A percentile compares a stretch with the other conserved stretches of the same genome.
These are phyloP conservation scores for Melanotaenia maccullochi DNA, from an alignment of 2,797 vertebrate species.

Conservation along the genomic window DNA sequence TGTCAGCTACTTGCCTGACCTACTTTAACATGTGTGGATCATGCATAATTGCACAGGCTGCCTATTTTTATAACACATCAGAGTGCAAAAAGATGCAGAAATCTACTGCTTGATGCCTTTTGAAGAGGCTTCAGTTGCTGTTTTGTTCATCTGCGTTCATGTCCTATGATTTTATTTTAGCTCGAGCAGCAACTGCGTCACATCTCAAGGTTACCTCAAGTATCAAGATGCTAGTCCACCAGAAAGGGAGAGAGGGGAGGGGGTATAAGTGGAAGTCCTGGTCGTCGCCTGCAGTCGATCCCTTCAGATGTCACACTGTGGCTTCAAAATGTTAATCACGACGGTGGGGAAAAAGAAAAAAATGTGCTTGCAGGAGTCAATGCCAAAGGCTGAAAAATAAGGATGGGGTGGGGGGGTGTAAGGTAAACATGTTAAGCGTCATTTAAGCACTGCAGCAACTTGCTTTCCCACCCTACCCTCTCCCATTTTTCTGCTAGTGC, in stretches of 20 bases:
- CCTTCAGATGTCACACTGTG: constrained; percentile 15
- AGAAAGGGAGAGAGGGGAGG: neutral
- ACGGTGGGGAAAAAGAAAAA: neutral
- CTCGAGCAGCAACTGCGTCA: constrained; percentile 66
- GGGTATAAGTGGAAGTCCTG: constrained; percentile 17
- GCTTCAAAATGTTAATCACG: constrained; percentile 11
- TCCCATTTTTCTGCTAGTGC: constrained; percentile 24
- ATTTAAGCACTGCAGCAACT: constrained; percentile 73
- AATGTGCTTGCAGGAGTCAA: constrained; percentile 7
- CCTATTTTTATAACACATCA: neutral
- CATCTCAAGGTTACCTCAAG: constrained; percentile 75
- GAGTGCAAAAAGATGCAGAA: neutral
- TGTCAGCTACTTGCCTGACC: constrained; percentile 2
- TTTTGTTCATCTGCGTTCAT: neutral
- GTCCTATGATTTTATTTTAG: constrained; percentile 26
- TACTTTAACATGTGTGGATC: constrained; percentile 8
- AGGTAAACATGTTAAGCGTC: constrained; percentile 36
- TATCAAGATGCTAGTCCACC: constrained; percentile 40
- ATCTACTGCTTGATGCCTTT: neutral
- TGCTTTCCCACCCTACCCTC: constrained; percentile 24
- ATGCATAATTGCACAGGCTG: neutral
- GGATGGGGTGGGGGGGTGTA: neutral
- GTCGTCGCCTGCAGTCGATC: constrained; percentile 27
- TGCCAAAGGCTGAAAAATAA: constrained; percentile 2
- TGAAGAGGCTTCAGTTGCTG: neutral